These are phyloP conservation scores for Maccullochella peelii DNA, from an alignment of 2,113 vertebrate species.

Conservation along the genomic window DNA sequence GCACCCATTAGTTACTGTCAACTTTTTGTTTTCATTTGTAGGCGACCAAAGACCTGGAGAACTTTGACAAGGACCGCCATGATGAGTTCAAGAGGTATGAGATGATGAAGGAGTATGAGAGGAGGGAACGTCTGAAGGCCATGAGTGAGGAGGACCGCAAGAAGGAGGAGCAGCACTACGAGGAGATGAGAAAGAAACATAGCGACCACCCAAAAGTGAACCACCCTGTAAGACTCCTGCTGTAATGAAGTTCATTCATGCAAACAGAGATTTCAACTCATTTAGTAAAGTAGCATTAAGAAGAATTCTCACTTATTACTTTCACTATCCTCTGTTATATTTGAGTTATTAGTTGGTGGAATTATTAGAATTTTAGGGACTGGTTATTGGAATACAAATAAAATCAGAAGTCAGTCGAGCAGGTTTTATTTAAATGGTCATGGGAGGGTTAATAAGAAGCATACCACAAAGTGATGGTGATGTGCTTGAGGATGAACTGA, in stretches of 20 bases:
- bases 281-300: neutral
- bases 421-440: neutral
- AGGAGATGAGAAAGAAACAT: slow-evolving; percentile 94
- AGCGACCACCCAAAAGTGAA: slow-evolving; percentile 93
- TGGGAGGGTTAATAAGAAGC: neutral
- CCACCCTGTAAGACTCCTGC: slow-evolving; percentile 88
- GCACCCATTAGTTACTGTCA: neutral
- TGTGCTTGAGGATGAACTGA: neutral
- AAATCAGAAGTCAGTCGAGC: neutral
- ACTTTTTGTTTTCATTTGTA: slow-evolving; percentile 41
- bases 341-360: neutral
- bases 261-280: neutral
- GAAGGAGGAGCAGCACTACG: slow-evolving; percentile 89
- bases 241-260: neutral
- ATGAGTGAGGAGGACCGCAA: slow-evolving; percentile 89
- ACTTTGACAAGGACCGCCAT: slow-evolving; percentile 91
- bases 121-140: slow-evolving; percentile 89
- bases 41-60: slow-evolving; percentile 92
- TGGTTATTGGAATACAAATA: neutral
- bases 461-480: neutral
- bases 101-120: slow-evolving; percentile 95
- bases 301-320: neutral
- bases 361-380: neutral
- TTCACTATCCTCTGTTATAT: no score
- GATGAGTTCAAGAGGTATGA: slow-evolving; percentile 95